These are phyloP conservation scores for Troides aeacus DNA, from an alignment of 2,888 invertebrate genomes.

Conservation along the genomic window DNA sequence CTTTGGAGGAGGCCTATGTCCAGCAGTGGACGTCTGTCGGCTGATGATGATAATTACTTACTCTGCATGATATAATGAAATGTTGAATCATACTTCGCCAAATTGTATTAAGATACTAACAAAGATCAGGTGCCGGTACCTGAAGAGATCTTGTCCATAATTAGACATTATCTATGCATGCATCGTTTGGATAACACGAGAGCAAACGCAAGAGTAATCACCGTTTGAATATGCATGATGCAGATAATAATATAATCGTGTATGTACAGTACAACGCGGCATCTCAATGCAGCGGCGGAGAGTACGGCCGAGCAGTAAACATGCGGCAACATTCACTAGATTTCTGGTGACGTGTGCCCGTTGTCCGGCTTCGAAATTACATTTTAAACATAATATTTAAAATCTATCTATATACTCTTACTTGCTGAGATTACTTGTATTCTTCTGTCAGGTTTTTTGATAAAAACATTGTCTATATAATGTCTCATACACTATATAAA, in stretches of 20 bases:
- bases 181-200: constrained; percentile 26
- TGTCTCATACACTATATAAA: no score
- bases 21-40: no score
- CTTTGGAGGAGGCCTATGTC: no score
- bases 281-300: constrained; percentile 8
- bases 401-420: neutral
- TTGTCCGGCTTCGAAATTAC: neutral
- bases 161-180: constrained; percentile 28
- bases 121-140: neutral
- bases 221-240: constrained; percentile 27
- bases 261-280: constrained; percentile 17
- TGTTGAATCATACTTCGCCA: no score
- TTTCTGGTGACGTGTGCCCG: constrained; percentile 8
- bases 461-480: no score
- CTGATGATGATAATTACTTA: no score
- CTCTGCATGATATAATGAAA: no score
- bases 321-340: constrained; percentile 12
- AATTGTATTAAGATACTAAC: no score
- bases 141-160: constrained; percentile 20
- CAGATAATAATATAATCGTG: constrained; percentile 29
- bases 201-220: constrained; percentile 28
- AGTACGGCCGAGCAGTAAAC: constrained; percentile 15
- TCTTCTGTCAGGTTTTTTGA: neutral
- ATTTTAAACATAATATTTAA: neutral
- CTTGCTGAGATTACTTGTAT: neutral